Base-by-base conservation (phyloP, 2,888 invertebrate species). In the Arctia plantaginis region DNA sequence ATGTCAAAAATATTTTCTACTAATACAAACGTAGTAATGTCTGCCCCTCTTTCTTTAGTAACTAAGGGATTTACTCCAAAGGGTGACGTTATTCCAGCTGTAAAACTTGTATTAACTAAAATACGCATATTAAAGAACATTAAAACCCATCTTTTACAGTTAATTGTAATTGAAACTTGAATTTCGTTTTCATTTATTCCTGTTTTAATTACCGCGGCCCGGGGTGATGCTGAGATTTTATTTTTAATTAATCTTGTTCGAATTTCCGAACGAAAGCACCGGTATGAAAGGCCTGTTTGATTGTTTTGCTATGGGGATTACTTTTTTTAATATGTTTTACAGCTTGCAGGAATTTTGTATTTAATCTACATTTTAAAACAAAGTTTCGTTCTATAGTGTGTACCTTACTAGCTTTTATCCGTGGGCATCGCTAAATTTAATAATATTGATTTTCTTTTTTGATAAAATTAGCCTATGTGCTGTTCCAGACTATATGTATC, bases 241-340 rank as follows among this genome's bases (percentile, higher is more conserved):
- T 90, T 92, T 93, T 92, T 92, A 92, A 93, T 93, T 93, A 93
- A 92, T 85, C 89, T 86, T 87, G 86, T 88, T 87, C 86, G 82
- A 76, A 81, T 81, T 79, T 79, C 75, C 76, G 74, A 84, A 74
- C 72, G 75, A 77, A 74, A 84, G 83, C 84, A 81, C 80, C 82
- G 79, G 55, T 77, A 85, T 87, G 83, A 82, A 87, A 86, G 78
- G 73, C 35, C 83, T 80, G 85, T 85, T 87, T 84, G 87, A 86
- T 86, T 88, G 85, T 83, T 84, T 89, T 86, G 81, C 80, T 77
- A 76, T 77, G 71, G 64, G 69, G 69, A 41, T 76, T 72, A 74
- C 76, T 77, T 74, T 73, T 69, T 64, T 33, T 66, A 65, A 39
- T 55, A 41, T 66, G 13, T 66, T 55, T 66, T 70, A 39, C n/a